A percentile compares a stretch with the other conserved stretches of the same genome.
These are phyloP conservation scores for Pycnonotus jocosus DNA, from an alignment of 2,113 vertebrate genomes.

Conservation along the genomic window DNA sequence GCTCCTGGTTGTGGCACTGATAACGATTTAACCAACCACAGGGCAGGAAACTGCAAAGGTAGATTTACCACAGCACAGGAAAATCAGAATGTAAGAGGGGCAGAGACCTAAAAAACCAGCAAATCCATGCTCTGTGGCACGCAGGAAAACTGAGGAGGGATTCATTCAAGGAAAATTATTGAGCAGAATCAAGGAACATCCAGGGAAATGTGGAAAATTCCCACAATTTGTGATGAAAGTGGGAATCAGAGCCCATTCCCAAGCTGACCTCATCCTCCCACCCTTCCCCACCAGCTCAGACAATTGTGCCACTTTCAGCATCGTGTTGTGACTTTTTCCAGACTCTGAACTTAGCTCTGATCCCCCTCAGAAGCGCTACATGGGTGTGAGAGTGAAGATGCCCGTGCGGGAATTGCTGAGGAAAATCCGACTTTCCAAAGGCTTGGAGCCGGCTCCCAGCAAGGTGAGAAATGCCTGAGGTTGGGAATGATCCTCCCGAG, in stretches of 20 bases:
- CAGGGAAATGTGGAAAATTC: not conserved
- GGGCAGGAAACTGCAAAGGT: not conserved
- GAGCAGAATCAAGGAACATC: not conserved
- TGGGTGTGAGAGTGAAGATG: conserved; percentile 84
- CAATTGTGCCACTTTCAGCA: not conserved
- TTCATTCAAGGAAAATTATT: too few relatives aligned
- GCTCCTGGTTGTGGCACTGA: not conserved
- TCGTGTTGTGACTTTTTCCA: conserved; percentile 44
- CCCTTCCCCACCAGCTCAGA: not conserved
- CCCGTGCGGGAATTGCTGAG: conserved; percentile 81
- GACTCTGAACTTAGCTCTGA: not conserved
- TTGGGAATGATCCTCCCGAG: not conserved
- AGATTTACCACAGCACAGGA: not conserved
- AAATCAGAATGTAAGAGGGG: not conserved
- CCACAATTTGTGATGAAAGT: rapidly evolving
- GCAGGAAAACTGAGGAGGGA: not conserved
- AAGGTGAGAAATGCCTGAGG: conserved; percentile 57
- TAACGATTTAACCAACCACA: not conserved
- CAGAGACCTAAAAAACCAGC: not conserved
- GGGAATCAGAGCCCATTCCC: not conserved
- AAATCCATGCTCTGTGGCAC: not conserved
- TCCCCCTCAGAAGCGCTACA: conserved; percentile 69
- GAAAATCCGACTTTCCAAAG: conserved; percentile 74
- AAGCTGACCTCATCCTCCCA: not conserved
- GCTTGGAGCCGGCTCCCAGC: conserved; percentile 33